These are phyloP conservation scores for Prunella fulvescens DNA, from an alignment of 2,113 vertebrate genomes.

Conservation along the genomic window DNA sequence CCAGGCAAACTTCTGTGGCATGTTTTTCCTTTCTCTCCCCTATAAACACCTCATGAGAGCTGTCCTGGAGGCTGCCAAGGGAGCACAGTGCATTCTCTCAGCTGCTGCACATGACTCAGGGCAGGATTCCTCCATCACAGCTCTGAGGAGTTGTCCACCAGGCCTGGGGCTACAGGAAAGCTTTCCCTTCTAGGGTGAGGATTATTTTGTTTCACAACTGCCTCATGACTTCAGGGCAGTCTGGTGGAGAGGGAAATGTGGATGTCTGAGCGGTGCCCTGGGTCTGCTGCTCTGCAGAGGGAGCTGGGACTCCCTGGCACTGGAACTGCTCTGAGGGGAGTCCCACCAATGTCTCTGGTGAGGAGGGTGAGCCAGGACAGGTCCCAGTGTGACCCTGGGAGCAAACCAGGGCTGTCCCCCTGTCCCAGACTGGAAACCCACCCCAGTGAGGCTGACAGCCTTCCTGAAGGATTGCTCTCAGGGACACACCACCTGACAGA, in stretches of 20 bases:
- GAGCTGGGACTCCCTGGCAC: neutral
- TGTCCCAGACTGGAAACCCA: neutral
- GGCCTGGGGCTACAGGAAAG: neutral
- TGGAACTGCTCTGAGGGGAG: neutral
- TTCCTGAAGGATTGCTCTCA: neutral
- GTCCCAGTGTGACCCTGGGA: neutral
- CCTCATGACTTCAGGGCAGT: neutral
- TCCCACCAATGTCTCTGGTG: neutral
- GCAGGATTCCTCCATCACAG: neutral
- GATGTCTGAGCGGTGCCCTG: neutral
- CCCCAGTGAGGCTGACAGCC: neutral
- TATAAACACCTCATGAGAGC: constrained; percentile 34
- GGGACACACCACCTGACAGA: neutral
- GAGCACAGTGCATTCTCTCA: constrained; percentile 45
- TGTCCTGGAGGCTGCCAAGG: constrained; percentile 15
- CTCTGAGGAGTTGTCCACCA: neutral
- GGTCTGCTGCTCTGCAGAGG: rapidly evolving
- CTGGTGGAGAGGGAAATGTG: neutral
- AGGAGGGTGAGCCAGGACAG: neutral
- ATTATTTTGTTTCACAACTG: neutral
- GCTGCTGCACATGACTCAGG: neutral
- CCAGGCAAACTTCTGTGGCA: constrained; percentile 49
- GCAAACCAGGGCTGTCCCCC: neutral
- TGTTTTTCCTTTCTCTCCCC: constrained; percentile 39
- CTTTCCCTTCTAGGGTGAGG: constrained; percentile 43